Conservation (phyloP, 2,113 vertebrate species). For the Ptychochromis oligacanthus region DNA sequence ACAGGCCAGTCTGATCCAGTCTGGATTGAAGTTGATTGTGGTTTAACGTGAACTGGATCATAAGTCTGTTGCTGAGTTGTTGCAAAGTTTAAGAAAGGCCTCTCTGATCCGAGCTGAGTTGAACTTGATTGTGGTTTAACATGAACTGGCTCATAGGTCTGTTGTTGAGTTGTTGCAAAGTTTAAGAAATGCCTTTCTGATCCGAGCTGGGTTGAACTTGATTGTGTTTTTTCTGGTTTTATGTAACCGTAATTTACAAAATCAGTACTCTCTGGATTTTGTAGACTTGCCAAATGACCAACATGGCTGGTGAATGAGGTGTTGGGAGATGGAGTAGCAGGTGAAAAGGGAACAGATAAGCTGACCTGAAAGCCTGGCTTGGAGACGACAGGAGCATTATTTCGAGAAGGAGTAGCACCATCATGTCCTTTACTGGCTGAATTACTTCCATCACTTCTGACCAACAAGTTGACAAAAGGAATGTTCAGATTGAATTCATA, state of each 20-base stretch:
- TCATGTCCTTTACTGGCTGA: not conserved
- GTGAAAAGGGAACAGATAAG: not conserved
- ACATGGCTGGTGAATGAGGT: not conserved
- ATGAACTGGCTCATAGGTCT: too few relatives aligned
- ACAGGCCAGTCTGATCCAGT: not conserved
- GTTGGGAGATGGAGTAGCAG: accelerated
- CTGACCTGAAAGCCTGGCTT: slow-evolving; percentile 4
- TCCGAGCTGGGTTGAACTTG: not conserved
- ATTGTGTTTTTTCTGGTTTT: not conserved
- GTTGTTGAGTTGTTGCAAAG: too few relatives aligned
- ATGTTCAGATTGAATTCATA: not conserved
- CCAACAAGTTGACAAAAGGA: not conserved
- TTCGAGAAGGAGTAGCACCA: not conserved
- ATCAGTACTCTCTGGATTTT: not conserved
- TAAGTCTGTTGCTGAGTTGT: not conserved
- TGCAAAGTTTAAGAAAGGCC: not conserved
- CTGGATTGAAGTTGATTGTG: not conserved
- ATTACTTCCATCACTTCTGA: not conserved
- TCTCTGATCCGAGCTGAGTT: not conserved
- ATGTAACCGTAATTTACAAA: not conserved
- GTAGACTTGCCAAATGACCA: not conserved
- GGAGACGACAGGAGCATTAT: not conserved
- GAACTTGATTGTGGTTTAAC: not conserved
- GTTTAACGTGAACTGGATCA: too few relatives aligned
- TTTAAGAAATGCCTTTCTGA: too few relatives aligned